Conservation (phyloP, 2,888 invertebrate species). For the Ceraclea dissimilis region DNA sequence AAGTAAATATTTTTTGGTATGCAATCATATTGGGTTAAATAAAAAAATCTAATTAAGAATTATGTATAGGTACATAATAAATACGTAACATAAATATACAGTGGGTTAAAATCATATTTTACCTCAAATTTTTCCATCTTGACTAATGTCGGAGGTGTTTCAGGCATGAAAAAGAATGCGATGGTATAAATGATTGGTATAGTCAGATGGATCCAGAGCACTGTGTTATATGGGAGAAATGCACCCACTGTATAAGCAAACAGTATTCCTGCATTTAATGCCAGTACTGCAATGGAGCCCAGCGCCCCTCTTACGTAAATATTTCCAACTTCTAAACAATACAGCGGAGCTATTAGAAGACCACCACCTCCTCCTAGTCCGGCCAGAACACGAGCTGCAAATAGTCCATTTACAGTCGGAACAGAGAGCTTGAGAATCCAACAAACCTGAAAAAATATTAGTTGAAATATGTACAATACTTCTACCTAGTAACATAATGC, state of each 20-base stretch:
- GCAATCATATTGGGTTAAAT: no score
- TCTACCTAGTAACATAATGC: no score
- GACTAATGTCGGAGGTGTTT: conserved; percentile 50
- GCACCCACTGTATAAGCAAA: conserved; percentile 46
- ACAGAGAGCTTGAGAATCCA: conserved; percentile 16
- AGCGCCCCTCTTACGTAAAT: conserved; percentile 46
- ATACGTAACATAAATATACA: no score
- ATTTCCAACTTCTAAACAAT: conserved; percentile 50
- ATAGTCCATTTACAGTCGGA: conserved; percentile 28
- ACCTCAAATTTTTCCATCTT: conserved; percentile 31
- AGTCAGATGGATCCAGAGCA: conserved; percentile 45
- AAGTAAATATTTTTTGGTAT: neutral
- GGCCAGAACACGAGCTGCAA: conserved; percentile 40
- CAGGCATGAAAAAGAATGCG: conserved; percentile 48
- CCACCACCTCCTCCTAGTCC: conserved; percentile 45
- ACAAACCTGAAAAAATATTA: conserved; percentile 8
- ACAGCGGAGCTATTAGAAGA: conserved; percentile 43
- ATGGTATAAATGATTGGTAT: conserved; percentile 42
- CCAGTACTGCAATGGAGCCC: conserved; percentile 49
- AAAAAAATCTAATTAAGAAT: no score
- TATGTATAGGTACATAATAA: no score
- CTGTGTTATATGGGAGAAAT: conserved; percentile 39
- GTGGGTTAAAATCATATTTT: no score
- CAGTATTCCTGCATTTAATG: conserved; percentile 44
- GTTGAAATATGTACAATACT: no score